phyloP scores from a whole-genome alignment of 2,797 vertebrate species.

The Poliocrania exsul region DNA sequence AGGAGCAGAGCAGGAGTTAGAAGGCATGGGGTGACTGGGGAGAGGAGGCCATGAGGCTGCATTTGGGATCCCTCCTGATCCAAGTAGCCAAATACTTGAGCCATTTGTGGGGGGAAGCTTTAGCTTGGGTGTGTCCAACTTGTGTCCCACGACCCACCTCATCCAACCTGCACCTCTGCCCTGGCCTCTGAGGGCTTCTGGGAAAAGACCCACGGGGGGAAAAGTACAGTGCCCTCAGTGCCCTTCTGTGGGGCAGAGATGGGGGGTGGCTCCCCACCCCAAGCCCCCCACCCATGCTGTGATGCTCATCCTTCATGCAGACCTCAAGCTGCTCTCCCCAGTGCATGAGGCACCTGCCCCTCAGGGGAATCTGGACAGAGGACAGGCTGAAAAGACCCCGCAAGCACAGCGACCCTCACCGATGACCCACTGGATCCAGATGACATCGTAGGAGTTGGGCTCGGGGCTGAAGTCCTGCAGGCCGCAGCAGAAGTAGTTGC shows the following conservation, averaged over 20 bases:
- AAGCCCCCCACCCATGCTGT: not conserved
- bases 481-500: slow-evolving; percentile 90
- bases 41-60: not conserved
- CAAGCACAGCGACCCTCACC: slow-evolving; percentile 75
- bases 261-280: not conserved
- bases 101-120: not conserved
- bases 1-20: not conserved
- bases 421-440: slow-evolving; percentile 99
- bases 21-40: fast-evolving
- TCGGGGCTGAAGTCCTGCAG: slow-evolving; percentile 93
- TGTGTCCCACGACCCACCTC: not conserved
- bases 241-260: not conserved
- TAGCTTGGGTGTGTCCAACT: not conserved
- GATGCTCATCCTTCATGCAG: not conserved
- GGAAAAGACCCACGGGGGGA: no score
- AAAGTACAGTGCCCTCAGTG: not conserved
- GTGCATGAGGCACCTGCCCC: fast-evolving
- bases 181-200: not conserved
- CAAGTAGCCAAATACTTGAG: not conserved
- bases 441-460: slow-evolving; percentile 88
- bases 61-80: not conserved
- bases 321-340: not conserved
- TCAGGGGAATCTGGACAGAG: fast-evolving
- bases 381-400: not conserved
- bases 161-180: not conserved